These are phyloP conservation scores for Phasia obesa DNA, from an alignment of 2,888 invertebrate species.

Conservation along the genomic window DNA sequence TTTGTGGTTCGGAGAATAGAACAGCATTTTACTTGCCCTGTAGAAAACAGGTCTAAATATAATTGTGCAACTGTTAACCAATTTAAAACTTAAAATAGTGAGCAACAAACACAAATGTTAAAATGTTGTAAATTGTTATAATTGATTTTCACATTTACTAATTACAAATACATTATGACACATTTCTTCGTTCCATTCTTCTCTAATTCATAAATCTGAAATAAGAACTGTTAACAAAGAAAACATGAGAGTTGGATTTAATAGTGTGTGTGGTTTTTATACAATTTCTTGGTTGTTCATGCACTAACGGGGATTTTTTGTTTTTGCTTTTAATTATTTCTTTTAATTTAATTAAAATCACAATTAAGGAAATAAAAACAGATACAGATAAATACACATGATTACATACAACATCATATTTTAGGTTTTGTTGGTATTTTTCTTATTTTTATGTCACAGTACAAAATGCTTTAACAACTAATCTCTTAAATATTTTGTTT, in stretches of 20 bases:
- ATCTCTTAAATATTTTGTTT: constrained; percentile 69
- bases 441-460: constrained; percentile 73
- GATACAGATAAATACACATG: constrained; percentile 69
- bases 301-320: constrained; percentile 51
- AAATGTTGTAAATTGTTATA: constrained; percentile 43
- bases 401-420: constrained; percentile 71
- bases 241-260: constrained; percentile 38
- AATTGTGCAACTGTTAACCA: not conserved
- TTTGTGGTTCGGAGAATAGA: no score
- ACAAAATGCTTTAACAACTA: constrained; percentile 73
- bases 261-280: constrained; percentile 27
- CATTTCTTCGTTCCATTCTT: constrained; percentile 6
- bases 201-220: constrained; percentile 5
- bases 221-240: constrained; percentile 41
- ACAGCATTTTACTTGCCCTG: no score
- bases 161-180: constrained; percentile 50
- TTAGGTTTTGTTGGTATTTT: constrained; percentile 64
- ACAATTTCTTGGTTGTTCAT: constrained; percentile 57
- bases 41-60: no score
- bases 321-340: constrained; percentile 47
- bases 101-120: constrained; percentile 22
- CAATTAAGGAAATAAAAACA: constrained; percentile 70
- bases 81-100: not conserved
- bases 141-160: constrained; percentile 41
- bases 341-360: constrained; percentile 69